These are phyloP conservation scores for Labrus mixtus DNA, from an alignment of 2,113 vertebrate species.

Conservation along the genomic window DNA sequence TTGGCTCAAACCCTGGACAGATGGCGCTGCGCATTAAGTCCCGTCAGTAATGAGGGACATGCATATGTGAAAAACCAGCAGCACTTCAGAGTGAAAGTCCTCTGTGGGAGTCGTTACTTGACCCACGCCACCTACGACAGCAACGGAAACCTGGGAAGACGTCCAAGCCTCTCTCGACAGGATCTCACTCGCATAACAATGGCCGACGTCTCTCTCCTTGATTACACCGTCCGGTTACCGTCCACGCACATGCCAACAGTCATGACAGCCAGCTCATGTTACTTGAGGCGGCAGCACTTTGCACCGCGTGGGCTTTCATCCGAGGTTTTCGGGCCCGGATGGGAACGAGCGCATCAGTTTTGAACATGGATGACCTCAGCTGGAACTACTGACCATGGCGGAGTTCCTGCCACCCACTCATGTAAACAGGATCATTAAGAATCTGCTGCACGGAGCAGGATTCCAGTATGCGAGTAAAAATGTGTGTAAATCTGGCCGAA, in stretches of 20 bases:
- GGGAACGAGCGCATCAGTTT: conserved; percentile 18
- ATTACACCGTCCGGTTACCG: conserved; percentile 44
- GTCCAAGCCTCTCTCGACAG: conserved; percentile 52
- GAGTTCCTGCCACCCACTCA: conserved; percentile 1
- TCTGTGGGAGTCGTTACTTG: conserved; percentile 34
- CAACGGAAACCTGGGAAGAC: conserved; percentile 62
- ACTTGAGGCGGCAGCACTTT: conserved; percentile 22
- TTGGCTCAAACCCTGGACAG: conserved; percentile 28
- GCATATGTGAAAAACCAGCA: conserved; percentile 5
- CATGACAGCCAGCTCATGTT: not conserved
- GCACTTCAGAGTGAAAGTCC: conserved; percentile 8
- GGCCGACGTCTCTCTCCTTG: conserved; percentile 38
- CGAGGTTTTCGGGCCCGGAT: not conserved
- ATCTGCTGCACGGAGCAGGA: conserved; percentile 6
- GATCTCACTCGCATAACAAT: conserved; percentile 49
- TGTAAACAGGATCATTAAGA: conserved; percentile 3
- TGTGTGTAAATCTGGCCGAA: too few species aligned
- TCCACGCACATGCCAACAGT: conserved; percentile 19
- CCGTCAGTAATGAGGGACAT: not conserved
- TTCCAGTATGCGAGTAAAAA: too few species aligned
- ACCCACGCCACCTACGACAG: conserved; percentile 8
- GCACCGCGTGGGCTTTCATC: not conserved
- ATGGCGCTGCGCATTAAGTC: conserved; percentile 13
- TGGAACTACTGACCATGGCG: not conserved
- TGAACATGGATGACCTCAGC: not conserved